Evolutionary conservation across 2,888 invertebrate genomes (phyloP).

Genomic region (Rhorus exstirpatorius): DNA sequence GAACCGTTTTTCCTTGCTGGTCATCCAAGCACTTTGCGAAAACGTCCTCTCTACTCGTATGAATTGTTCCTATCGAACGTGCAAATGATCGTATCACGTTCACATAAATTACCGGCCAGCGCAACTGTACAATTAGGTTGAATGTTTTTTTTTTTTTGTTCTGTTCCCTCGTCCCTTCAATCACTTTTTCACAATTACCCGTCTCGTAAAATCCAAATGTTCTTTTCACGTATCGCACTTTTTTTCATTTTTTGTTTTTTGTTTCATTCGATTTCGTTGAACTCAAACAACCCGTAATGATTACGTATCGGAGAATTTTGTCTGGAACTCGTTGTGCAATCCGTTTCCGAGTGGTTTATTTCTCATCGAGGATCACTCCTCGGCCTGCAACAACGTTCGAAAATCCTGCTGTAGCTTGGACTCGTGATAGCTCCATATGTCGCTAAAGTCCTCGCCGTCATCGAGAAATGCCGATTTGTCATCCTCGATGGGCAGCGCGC

Average conservation of each 20-base stretch:
- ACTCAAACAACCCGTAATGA: slow-evolving; percentile 31
- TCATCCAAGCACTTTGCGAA: slow-evolving; percentile 29
- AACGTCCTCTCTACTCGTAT: slow-evolving; percentile 9
- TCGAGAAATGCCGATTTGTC: slow-evolving; percentile 76
- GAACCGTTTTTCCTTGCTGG: slow-evolving; percentile 11
- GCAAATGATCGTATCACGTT: slow-evolving; percentile 44
- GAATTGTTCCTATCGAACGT: slow-evolving; percentile 38
- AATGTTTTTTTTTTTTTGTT: slow-evolving; percentile 37
- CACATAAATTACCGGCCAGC: slow-evolving; percentile 25
- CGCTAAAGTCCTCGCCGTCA: slow-evolving; percentile 81
- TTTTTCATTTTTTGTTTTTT: too few species aligned
- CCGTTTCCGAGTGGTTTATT: slow-evolving; percentile 26
- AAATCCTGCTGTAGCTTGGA: slow-evolving; percentile 84
- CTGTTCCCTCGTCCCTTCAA: slow-evolving; percentile 53
- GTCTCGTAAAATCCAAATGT: neutral
- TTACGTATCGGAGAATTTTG: slow-evolving; percentile 25
- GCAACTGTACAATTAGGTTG: slow-evolving; percentile 38
- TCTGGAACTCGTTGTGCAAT: slow-evolving; percentile 36
- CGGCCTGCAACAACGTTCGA: slow-evolving; percentile 83
- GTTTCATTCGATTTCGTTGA: slow-evolving; percentile 19
- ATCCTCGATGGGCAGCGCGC: slow-evolving; percentile 81
- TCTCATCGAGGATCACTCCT: slow-evolving; percentile 78
- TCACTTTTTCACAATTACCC: slow-evolving; percentile 46
- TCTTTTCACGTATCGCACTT: slow-evolving; percentile 4
- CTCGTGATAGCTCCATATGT: slow-evolving; percentile 85